phyloP scores from a whole-genome alignment of 1,140 invertebrate species.

The Lepidotrigona ventralis region DNA sequence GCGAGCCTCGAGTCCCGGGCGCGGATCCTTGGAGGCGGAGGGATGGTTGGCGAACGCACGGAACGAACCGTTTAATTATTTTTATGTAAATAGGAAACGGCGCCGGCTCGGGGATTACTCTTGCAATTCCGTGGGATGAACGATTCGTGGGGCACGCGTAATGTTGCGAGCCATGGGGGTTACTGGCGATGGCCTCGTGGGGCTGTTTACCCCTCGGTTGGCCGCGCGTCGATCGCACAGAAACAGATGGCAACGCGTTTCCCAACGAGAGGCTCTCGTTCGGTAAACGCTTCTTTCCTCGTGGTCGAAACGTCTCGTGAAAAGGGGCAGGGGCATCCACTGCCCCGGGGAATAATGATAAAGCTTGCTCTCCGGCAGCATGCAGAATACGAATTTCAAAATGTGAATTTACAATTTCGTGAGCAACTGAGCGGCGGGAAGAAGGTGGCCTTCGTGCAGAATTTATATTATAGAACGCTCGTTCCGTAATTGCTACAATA shows the following conservation, averaged over 20 bases:
- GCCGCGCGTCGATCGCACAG: constrained; percentile 36
- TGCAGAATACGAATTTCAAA: background rate
- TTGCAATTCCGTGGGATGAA: constrained; percentile 66
- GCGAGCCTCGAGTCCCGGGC: background rate
- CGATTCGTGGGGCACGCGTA: constrained; percentile 61
- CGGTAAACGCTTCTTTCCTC: constrained; percentile 3
- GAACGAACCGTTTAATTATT: constrained; percentile 71
- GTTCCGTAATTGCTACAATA: background rate
- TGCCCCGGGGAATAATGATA: constrained; percentile 5
- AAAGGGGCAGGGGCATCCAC: background rate
- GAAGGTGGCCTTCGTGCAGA: too few species aligned
- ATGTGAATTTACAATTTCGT: background rate
- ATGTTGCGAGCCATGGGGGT: constrained; percentile 61
- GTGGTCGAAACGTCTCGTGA: background rate
- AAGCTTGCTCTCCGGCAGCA: background rate
- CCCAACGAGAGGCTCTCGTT: constrained; percentile 23
- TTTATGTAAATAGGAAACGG: constrained; percentile 69
- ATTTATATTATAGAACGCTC: too few species aligned
- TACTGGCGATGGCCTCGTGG: constrained; percentile 48
- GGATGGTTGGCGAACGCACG: constrained; percentile 7
- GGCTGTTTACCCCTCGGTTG: constrained; percentile 55
- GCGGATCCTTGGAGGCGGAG: background rate
- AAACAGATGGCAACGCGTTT: constrained; percentile 52
- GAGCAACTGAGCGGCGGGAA: background rate
- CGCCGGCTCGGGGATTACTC: constrained; percentile 48